Conservation (phyloP, 2,113 vertebrate genomes). For the Anhinga anhinga region DNA sequence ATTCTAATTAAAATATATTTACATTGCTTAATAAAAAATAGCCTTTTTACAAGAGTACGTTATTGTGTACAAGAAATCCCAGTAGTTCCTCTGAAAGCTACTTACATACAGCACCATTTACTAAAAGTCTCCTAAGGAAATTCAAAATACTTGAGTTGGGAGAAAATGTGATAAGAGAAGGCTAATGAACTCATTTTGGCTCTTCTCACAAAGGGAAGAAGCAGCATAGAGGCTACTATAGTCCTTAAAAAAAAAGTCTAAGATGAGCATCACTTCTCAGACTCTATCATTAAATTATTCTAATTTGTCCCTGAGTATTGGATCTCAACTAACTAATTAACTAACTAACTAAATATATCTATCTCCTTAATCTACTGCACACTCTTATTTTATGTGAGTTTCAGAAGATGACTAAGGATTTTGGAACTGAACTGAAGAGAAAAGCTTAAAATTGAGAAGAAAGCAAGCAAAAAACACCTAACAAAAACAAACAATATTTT, state of each 20-base stretch:
- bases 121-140: background rate
- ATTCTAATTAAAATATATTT: conserved; percentile 25
- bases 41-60: background rate
- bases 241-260: background rate
- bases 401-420: background rate
- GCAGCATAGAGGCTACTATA: background rate
- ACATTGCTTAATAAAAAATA: conserved; percentile 23
- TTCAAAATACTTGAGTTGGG: background rate
- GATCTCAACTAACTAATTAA: background rate
- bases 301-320: background rate
- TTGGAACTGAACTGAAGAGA: background rate
- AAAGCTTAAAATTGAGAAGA: background rate
- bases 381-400: background rate
- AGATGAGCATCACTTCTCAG: background rate
- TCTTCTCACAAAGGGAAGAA: background rate
- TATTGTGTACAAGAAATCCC: background rate
- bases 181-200: background rate
- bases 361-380: background rate
- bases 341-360: background rate
- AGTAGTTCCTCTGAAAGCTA: background rate
- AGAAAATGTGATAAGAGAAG: background rate
- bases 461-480: background rate
- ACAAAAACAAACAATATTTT: background rate
- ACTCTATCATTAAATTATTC: background rate
- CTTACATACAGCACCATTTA: background rate